Percentiles rank a stretch among this genome's conserved stretches.
These are phyloP conservation scores for Agriopis aurantiaria DNA, from an alignment of 2,888 invertebrate species.

Conservation along the genomic window DNA sequence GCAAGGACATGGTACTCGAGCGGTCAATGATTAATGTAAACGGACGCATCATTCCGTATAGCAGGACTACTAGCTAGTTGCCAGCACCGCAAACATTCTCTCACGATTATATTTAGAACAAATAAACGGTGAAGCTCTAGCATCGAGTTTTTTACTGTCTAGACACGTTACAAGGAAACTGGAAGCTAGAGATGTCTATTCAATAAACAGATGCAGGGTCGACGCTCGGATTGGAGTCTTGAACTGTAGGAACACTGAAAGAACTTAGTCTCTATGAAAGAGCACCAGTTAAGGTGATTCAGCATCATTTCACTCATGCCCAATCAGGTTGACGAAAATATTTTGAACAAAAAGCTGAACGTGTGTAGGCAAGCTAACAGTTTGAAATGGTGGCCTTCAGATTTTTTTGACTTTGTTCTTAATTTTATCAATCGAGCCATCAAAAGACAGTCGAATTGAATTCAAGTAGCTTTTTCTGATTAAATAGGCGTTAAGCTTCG, in stretches of 20 bases:
- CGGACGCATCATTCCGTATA: neutral
- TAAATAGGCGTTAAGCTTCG: constrained; percentile 14
- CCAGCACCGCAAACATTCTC: constrained; percentile 15
- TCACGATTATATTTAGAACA: constrained; percentile 29
- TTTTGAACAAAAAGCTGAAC: too few species aligned
- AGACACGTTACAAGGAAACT: constrained; percentile 70
- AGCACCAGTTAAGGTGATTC: too few species aligned
- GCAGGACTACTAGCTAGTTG: constrained; percentile 2
- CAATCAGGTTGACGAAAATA: too few species aligned
- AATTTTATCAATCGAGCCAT: constrained; percentile 1
- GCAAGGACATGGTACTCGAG: too few species aligned
- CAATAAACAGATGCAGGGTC: constrained; percentile 74
- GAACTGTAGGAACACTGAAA: neutral
- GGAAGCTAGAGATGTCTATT: constrained; percentile 66
- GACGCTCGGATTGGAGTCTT: constrained; percentile 53
- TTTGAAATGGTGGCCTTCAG: too few species aligned
- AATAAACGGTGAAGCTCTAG: constrained; percentile 10
- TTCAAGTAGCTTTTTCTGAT: neutral
- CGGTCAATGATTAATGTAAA: neutral
- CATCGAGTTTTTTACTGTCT: constrained; percentile 62
- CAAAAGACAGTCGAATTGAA: neutral
- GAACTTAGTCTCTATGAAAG: too few species aligned
- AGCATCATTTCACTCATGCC: too few species aligned
- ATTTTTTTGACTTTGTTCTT: neutral
- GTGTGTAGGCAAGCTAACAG: too few species aligned